A percentile compares a stretch with the other conserved stretches of the same genome.
Conservation (phyloP, 2,797 vertebrate genomes). For the Petrocephalus schoutedeni region DNA sequence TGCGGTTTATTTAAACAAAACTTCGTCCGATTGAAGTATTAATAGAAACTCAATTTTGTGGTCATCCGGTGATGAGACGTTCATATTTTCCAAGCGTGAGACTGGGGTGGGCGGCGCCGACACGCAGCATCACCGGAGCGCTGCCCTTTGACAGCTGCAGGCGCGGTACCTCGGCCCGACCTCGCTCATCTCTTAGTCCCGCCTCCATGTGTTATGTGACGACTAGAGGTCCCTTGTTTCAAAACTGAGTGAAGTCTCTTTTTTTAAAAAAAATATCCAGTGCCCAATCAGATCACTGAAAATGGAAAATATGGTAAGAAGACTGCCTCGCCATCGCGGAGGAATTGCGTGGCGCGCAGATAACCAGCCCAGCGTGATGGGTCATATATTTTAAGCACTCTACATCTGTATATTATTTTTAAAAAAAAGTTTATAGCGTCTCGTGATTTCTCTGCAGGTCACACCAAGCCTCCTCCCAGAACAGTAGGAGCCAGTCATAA, state of each 20-base stretch:
- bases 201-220: conserved; percentile 43
- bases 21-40: neutral
- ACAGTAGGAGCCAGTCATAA: neutral
- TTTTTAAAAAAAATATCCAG: conserved; percentile 31
- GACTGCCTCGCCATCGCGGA: neutral
- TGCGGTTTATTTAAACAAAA: neutral
- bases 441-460: neutral
- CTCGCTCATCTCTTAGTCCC: conserved; percentile 33
- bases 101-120: neutral
- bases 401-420: neutral
- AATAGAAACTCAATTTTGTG: neutral
- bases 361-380: neutral
- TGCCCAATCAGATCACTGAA: conserved; percentile 31
- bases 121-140: neutral
- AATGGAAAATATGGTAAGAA: neutral
- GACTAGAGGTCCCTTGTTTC: conserved; percentile 42
- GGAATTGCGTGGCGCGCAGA: neutral
- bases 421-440: neutral
- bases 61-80: neutral
- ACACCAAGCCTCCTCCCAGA: neutral
- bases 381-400: neutral
- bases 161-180: neutral
- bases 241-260: conserved; percentile 42
- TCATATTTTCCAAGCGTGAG: neutral
- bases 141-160: conserved; percentile 14